These are phyloP conservation scores for Mythimna impura DNA, from an alignment of 2,888 invertebrate species.

Conservation along the genomic window DNA sequence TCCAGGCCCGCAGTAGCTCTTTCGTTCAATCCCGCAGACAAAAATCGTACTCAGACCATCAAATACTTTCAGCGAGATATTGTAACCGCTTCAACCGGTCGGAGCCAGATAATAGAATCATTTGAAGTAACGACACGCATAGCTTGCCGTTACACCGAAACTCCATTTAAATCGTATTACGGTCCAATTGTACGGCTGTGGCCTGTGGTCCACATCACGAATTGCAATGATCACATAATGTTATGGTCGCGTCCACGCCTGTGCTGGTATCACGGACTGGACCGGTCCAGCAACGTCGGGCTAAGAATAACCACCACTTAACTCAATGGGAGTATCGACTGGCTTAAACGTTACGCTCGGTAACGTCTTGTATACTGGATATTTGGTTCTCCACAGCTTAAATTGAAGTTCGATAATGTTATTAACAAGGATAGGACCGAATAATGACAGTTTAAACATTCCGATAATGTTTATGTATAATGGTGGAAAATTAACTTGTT, in stretches of 20 bases:
- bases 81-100: slow-evolving; percentile 49
- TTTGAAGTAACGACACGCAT: slow-evolving; percentile 62
- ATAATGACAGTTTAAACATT: slow-evolving; percentile 8
- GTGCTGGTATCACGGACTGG: slow-evolving; percentile 39
- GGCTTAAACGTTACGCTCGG: slow-evolving; percentile 30
- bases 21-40: too few species aligned
- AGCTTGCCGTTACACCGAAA: slow-evolving; percentile 55
- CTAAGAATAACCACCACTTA: slow-evolving; percentile 58
- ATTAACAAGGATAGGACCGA: slow-evolving; percentile 4
- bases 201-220: slow-evolving; percentile 52
- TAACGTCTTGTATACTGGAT: slow-evolving; percentile 31
- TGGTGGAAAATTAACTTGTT: background rate
- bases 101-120: slow-evolving; percentile 65
- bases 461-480: too few species aligned
- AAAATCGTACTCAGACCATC: slow-evolving; percentile 7
- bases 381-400: slow-evolving; percentile 30
- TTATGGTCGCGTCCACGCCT: slow-evolving; percentile 51
- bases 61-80: slow-evolving; percentile 42
- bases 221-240: slow-evolving; percentile 63
- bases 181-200: slow-evolving; percentile 55
- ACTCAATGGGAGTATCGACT: slow-evolving; percentile 46
- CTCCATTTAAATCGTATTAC: slow-evolving; percentile 67
- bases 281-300: slow-evolving; percentile 45
- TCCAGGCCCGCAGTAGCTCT: too few species aligned
- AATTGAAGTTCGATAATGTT: slow-evolving; percentile 24